Evolutionary conservation across 30 jellyfish, hydroid and myxozoan genomes (phyloP), one percentile per base, ranked within the genome.

Genomic region (Calvadosia cruxmelitensis): DNA sequence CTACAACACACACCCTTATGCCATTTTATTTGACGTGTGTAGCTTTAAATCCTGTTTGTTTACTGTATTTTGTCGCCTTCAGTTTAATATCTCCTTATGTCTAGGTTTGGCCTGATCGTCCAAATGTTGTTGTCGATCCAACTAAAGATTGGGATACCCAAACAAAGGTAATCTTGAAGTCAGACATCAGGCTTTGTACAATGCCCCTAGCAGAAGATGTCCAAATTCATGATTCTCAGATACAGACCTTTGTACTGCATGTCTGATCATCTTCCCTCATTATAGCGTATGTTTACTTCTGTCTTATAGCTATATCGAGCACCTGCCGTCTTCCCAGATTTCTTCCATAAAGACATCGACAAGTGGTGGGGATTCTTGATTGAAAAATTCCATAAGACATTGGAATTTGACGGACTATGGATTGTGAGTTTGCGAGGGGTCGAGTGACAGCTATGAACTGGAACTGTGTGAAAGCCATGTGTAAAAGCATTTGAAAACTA

Each of bases 361-460:
- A 33, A 31, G 35, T 82, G 82, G 64, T 91, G 99, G 99, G 65
- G 72, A 50, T 68, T 64, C 28, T 67, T 74, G 20, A 71, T 84
- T 36, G 79, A 91, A 35, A 77, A 77, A 33, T 81, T 72, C 35
- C 93, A 82, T 53, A 68, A 76, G 16, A 71, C 72, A 1, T 66
- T 91, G 52, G 87, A 72, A 63, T 91, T 82, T 52, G 99, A 91
- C 63, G 99, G 95, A 7, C 81, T 91, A 12, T 91, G 99, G 99
- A 75, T 91, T 50, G 99, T 91, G 53, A 71, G n/a, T n/a, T n/a
- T n/a, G n/a, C n/a, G n/a, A n/a, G n/a, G n/a, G n/a, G n/a, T n/a
- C n/a, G n/a, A n/a, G n/a, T n/a, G n/a, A n/a, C n/a, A n/a, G n/a
- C n/a, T n/a, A n/a, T n/a, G n/a, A n/a, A n/a, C n/a, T n/a, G n/a